These are phyloP conservation scores for Tanaodytes sp. DNA, from an alignment of 2,888 invertebrate species.

Conservation along the genomic window DNA sequence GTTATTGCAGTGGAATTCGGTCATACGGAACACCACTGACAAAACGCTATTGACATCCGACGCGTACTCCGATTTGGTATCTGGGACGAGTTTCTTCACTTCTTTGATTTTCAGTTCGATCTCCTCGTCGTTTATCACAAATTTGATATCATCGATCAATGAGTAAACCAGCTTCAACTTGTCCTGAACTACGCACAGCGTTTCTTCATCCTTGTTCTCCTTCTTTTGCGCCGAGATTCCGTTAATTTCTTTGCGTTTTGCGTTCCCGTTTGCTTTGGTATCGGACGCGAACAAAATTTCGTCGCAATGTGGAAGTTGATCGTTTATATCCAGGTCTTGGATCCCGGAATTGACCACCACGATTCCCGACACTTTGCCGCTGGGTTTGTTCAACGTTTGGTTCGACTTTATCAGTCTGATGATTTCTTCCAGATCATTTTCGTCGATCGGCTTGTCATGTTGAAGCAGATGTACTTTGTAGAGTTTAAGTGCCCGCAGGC, in stretches of 20 bases:
- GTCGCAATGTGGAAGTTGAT: slow-evolving; percentile 14
- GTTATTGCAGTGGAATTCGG: slow-evolving; percentile 66
- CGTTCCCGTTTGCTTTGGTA: not conserved
- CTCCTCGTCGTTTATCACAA: slow-evolving; percentile 5
- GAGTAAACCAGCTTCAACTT: slow-evolving; percentile 32
- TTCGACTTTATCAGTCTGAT: slow-evolving; percentile 61
- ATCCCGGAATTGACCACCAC: slow-evolving; percentile 67
- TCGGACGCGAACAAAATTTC: slow-evolving; percentile 17
- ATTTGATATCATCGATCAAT: slow-evolving; percentile 23
- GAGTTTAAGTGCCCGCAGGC: slow-evolving; percentile 77
- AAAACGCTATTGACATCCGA: slow-evolving; percentile 60
- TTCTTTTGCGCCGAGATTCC: slow-evolving; percentile 20
- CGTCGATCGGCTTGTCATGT: slow-evolving; percentile 41
- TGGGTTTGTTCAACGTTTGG: slow-evolving; percentile 54
- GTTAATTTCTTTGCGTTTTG: slow-evolving; percentile 3
- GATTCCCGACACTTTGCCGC: slow-evolving; percentile 62
- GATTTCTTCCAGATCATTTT: slow-evolving; percentile 58
- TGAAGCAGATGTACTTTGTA: slow-evolving; percentile 75
- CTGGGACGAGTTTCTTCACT: slow-evolving; percentile 60
- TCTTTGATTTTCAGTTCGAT: slow-evolving; percentile 70
- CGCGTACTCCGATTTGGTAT: slow-evolving; percentile 55
- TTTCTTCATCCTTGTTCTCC: slow-evolving; percentile 24
- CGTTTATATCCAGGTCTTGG: not conserved
- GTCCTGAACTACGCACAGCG: slow-evolving; percentile 38
- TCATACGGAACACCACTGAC: slow-evolving; percentile 63